Percentiles rank a stretch among this genome's conserved stretches.
Conservation (phyloP, 1,140 invertebrate genomes). For the Plectrocnemia conspersa region DNA sequence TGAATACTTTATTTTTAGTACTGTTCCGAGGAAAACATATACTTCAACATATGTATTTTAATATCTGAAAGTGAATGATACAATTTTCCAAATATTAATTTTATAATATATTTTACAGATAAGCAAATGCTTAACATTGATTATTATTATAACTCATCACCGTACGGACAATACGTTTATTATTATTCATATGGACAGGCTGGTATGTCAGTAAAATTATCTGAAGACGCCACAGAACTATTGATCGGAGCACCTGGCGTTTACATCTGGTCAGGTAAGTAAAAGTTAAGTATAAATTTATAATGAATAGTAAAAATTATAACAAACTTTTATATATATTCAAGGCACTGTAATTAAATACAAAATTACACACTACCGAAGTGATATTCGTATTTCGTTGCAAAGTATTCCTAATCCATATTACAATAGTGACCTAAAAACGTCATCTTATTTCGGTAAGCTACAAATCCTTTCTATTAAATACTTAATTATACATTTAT, state of each 20-base stretch:
- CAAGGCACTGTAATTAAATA: constrained; percentile 15
- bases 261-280: neutral
- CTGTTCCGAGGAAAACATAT: too few relatives aligned
- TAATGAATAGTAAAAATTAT: neutral
- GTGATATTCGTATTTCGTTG: too few relatives aligned
- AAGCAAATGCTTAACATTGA: neutral
- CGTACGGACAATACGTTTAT: neutral
- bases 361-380: constrained; percentile 9
- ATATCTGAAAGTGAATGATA: too few relatives aligned
- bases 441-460: too few relatives aligned
- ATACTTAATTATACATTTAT: too few relatives aligned
- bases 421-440: too few relatives aligned
- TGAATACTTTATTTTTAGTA: too few relatives aligned
- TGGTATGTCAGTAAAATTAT: constrained; percentile 50
- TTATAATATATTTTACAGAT: neutral
- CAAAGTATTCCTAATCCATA: too few relatives aligned
- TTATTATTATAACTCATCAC: neutral
- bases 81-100: too few relatives aligned
- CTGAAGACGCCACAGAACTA: constrained; percentile 45
- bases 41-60: too few relatives aligned
- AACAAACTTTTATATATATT: neutral
- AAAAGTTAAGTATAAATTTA: neutral
- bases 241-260: constrained; percentile 45
- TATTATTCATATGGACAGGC: constrained; percentile 36
- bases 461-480: too few relatives aligned